phyloP scores from a whole-genome alignment of 2,888 invertebrate genomes.

The Lumbricus terrestris region DNA sequence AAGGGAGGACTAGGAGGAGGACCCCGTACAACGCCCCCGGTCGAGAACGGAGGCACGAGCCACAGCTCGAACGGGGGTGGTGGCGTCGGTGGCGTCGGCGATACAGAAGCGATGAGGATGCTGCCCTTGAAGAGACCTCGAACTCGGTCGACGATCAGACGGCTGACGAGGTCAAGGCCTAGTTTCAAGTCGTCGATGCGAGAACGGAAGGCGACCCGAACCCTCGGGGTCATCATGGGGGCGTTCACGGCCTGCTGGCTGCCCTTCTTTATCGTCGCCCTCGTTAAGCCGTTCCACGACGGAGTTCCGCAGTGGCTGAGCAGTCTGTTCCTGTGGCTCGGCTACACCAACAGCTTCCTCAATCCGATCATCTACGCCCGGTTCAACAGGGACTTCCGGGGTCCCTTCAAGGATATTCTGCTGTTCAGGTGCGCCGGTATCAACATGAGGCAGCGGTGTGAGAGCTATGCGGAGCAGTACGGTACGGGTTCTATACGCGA shows the following conservation, averaged over 20 bases:
- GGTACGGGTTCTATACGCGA: constrained; percentile 30
- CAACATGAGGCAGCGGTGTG: constrained; percentile 54
- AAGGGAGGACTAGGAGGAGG: neutral
- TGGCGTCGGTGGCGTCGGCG: neutral
- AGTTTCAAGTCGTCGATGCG: constrained; percentile 31
- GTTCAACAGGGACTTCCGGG: constrained; percentile 88
- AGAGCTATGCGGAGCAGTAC: constrained; percentile 58
- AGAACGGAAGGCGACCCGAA: constrained; percentile 90
- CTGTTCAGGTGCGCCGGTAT: constrained; percentile 64
- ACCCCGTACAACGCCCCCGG: neutral
- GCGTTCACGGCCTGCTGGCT: constrained; percentile 91
- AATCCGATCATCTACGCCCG: constrained; percentile 96
- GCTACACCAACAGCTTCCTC: constrained; percentile 89
- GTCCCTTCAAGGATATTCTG: constrained; percentile 90
- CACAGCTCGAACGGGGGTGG: neutral
- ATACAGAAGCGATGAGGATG: neutral
- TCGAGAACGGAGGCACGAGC: neutral
- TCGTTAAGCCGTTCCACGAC: constrained; percentile 64
- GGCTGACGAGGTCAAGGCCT: neutral
- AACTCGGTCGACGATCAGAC: neutral
- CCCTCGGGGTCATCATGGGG: constrained; percentile 92
- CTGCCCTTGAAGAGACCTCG: constrained; percentile 5
- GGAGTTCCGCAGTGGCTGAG: constrained; percentile 48
- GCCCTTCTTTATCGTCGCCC: constrained; percentile 90
- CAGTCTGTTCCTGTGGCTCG: constrained; percentile 61